phyloP scores from a whole-genome alignment of 2,113 vertebrate species.

The Stercorarius parasiticus region DNA sequence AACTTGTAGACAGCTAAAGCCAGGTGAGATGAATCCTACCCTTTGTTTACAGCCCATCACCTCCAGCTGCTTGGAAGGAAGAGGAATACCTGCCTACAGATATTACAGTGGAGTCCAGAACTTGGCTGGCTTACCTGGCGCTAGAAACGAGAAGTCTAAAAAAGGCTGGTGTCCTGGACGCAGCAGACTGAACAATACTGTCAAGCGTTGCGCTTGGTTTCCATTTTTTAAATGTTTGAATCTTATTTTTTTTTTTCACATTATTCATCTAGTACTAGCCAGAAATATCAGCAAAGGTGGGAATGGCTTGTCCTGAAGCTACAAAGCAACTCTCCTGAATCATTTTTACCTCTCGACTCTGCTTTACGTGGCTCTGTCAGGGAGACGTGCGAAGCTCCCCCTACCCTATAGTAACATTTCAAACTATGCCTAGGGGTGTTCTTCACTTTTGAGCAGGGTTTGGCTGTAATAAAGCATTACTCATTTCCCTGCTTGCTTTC shows the following conservation, averaged over 20 bases:
- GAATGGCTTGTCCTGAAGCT: slow-evolving; percentile 2
- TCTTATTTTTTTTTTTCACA: background rate
- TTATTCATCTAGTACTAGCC: background rate
- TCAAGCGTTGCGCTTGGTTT: background rate
- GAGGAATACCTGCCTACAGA: background rate
- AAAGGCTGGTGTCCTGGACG: background rate
- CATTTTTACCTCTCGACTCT: background rate
- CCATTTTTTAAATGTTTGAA: background rate
- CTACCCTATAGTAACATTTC: slow-evolving; percentile 42
- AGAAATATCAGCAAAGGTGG: background rate
- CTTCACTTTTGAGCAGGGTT: slow-evolving; percentile 45
- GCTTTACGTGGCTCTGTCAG: background rate
- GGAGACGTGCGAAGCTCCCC: background rate
- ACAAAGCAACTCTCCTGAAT: background rate
- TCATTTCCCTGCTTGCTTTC: slow-evolving; percentile 65
- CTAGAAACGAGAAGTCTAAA: background rate
- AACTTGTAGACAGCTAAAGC: background rate
- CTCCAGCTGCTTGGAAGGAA: background rate
- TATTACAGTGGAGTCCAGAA: background rate
- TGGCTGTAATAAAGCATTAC: slow-evolving; percentile 58
- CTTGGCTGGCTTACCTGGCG: background rate
- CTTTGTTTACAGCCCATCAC: background rate
- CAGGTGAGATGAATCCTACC: background rate
- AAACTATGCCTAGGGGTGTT: slow-evolving; percentile 36
- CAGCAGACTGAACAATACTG: background rate